Conservation (phyloP, 2,113 vertebrate species). For the Spermophilus dauricus region DNA sequence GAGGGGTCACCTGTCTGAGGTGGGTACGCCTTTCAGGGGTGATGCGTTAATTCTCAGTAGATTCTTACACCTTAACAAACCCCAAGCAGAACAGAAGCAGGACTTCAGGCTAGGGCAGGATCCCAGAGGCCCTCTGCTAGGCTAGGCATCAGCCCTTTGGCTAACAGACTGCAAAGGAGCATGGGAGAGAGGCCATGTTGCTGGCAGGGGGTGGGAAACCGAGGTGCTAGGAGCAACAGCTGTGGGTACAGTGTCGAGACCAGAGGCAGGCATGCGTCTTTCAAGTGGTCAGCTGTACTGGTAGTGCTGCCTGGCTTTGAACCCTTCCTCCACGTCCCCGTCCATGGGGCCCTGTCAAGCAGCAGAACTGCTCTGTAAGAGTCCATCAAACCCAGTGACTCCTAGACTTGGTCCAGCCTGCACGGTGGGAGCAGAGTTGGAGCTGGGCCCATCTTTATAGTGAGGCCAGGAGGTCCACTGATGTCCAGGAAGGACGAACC, state of each 20-base stretch:
- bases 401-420: background rate
- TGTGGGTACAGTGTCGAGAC: background rate
- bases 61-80: background rate
- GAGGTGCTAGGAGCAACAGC: background rate
- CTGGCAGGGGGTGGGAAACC: background rate
- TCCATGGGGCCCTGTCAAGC: background rate
- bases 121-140: background rate
- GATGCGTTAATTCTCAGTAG: background rate
- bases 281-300: background rate
- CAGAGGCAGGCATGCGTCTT: background rate
- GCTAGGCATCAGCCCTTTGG: background rate
- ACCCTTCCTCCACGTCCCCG: accelerated
- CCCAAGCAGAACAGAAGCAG: background rate
- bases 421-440: accelerated
- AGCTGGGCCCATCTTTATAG: background rate
- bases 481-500: background rate
- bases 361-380: background rate
- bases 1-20: background rate
- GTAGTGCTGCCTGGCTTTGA: background rate
- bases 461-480: background rate
- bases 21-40: background rate
- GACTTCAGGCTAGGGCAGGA: background rate
- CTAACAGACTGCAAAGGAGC: background rate
- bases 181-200: background rate
- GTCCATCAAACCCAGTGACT: accelerated